Conservation (phyloP, 2,797 vertebrate genomes). For the Syngnathus acus region DNA sequence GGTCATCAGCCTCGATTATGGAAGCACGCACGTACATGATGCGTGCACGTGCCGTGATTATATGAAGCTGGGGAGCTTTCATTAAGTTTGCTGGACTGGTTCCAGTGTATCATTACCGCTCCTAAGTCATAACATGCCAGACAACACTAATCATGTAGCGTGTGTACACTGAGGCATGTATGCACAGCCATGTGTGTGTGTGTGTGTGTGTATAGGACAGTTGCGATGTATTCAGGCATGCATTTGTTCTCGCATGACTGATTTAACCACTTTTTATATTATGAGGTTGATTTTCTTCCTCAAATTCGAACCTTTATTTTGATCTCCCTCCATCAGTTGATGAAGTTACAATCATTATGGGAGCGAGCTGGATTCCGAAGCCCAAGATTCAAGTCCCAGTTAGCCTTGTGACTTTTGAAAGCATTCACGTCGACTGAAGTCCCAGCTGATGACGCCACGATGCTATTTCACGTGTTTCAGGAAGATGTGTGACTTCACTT, state of each 20-base stretch:
- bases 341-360: too few species aligned
- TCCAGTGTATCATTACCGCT: slow-evolving; percentile 53
- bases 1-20: neutral
- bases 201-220: slow-evolving; percentile 2
- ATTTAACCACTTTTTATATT: neutral
- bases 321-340: too few species aligned
- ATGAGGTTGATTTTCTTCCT: too few species aligned
- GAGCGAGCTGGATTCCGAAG: too few species aligned
- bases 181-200: neutral
- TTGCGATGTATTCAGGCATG: slow-evolving; percentile 33
- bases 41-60: slow-evolving; percentile 3
- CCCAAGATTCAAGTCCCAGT: neutral
- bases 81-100: slow-evolving; percentile 51
- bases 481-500: neutral
- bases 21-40: slow-evolving; percentile 1
- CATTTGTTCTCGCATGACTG: slow-evolving; percentile 29
- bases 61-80: slow-evolving; percentile 21
- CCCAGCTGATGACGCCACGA: neutral
- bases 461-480: neutral
- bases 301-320: too few species aligned
- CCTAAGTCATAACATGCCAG: slow-evolving; percentile 43
- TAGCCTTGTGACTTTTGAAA: neutral
- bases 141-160: slow-evolving; percentile 26
- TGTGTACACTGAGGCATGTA: slow-evolving; percentile 27
- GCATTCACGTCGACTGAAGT: neutral